Evolutionary conservation across 2,113 vertebrate genomes (phyloP).

Genomic region (Leptodactylus fuscus): DNA sequence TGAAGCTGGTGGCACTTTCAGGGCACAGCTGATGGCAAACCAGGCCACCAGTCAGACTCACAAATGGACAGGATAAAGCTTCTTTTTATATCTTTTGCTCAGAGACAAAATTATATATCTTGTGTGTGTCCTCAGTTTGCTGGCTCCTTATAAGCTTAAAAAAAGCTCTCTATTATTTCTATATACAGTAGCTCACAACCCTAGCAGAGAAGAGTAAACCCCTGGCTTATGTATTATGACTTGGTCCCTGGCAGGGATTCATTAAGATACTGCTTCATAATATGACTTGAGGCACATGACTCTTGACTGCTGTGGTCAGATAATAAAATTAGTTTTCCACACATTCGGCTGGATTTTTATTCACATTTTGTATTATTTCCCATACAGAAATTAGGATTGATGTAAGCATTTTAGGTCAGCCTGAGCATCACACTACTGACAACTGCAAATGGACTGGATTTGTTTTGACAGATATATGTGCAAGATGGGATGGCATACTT

Average conservation of each 20-base stretch:
- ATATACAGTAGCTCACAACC: neutral
- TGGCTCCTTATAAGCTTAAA: neutral
- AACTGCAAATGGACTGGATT: neutral
- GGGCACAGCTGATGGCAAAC: neutral
- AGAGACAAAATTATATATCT: neutral
- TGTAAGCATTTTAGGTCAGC: neutral
- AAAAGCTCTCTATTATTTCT: neutral
- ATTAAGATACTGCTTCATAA: slow-evolving; percentile 1
- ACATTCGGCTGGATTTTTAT: neutral
- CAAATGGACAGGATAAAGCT: neutral
- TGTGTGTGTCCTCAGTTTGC: neutral
- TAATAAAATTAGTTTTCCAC: neutral
- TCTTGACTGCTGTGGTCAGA: neutral
- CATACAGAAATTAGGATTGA: neutral
- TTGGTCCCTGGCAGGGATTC: neutral
- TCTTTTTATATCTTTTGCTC: neutral
- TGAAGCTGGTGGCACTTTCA: neutral
- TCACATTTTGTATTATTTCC: neutral
- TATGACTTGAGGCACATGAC: neutral
- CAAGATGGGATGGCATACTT: neutral
- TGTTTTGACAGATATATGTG: neutral
- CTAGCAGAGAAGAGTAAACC: neutral
- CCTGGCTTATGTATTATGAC: neutral
- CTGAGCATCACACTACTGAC: neutral
- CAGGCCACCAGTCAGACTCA: neutral